Conservation (phyloP, 1,140 invertebrate species). For the Dufourea novaeangliae region DNA sequence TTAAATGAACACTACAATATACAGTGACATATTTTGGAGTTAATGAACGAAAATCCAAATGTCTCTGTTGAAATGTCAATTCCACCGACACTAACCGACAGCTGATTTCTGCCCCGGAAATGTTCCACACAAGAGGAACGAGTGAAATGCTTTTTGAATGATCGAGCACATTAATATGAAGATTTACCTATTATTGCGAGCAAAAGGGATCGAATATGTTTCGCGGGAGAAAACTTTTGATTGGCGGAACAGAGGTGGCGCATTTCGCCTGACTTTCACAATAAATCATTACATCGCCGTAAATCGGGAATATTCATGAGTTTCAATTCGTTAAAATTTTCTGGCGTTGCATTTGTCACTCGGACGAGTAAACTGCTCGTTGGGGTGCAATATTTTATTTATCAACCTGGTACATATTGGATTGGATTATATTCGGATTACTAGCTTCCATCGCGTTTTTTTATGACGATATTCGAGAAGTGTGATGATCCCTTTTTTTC, state of each 20-base stretch:
- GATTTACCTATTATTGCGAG: background rate
- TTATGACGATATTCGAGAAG: no score
- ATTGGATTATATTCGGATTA: background rate
- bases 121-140: no score
- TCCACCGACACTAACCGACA: no score
- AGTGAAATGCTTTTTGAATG: no score
- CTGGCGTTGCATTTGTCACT: background rate
- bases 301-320: conserved; percentile 4
- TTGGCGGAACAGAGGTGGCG: background rate
- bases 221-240: background rate
- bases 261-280: conserved; percentile 1
- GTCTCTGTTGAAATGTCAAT: no score
- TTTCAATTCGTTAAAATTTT: background rate
- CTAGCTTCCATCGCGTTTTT: background rate
- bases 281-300: background rate
- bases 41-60: no score
- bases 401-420: background rate
- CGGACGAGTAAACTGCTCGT: background rate
- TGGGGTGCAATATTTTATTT: background rate
- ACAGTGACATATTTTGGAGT: no score
- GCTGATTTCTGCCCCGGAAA: no score
- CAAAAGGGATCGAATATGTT: background rate
- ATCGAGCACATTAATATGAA: background rate
- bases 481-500: no score
- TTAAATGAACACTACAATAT: no score